phyloP scores from a whole-genome alignment of 2,888 invertebrate species.

The Rosalia funebris region DNA sequence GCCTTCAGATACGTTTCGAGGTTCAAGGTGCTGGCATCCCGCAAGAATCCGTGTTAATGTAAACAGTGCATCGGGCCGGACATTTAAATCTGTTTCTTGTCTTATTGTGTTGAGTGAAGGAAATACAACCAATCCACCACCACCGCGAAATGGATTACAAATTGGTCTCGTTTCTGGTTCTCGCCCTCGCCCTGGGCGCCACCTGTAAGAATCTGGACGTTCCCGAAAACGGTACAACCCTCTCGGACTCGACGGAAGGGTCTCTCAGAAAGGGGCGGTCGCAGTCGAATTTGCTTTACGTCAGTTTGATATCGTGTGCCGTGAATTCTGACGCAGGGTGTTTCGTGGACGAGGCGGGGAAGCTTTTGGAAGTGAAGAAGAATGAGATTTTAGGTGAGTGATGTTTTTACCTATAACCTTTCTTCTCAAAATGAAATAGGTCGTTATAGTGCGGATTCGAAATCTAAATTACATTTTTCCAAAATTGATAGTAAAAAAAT shows the following conservation, averaged over 20 bases:
- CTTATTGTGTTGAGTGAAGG: background rate
- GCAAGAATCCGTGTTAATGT: too few relatives aligned
- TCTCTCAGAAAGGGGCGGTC: conserved; percentile 33
- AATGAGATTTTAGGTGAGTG: conserved; percentile 52
- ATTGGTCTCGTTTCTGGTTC: conserved; percentile 30
- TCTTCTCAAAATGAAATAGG: too few relatives aligned
- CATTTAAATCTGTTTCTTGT: too few relatives aligned
- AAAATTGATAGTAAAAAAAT: too few relatives aligned
- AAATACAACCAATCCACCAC: too few relatives aligned
- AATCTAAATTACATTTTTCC: too few relatives aligned
- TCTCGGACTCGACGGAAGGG: conserved; percentile 1
- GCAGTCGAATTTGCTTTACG: conserved; percentile 36
- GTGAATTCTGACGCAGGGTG: conserved; percentile 49
- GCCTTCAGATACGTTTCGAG: conserved; percentile 58
- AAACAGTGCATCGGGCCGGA: too few relatives aligned
- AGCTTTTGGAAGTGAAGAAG: conserved; percentile 46
- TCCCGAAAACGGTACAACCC: conserved; percentile 19
- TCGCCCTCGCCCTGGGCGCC: conserved; percentile 16
- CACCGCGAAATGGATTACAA: conserved; percentile 33
- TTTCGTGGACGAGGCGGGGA: conserved; percentile 51
- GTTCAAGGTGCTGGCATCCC: conserved; percentile 56
- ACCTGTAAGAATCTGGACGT: conserved; percentile 29
- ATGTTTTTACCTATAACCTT: too few relatives aligned
- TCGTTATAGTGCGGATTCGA: too few relatives aligned
- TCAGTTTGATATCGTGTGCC: conserved; percentile 48